Base-by-base conservation (phyloP, 2,888 invertebrate species). In the Athalia rosae region DNA sequence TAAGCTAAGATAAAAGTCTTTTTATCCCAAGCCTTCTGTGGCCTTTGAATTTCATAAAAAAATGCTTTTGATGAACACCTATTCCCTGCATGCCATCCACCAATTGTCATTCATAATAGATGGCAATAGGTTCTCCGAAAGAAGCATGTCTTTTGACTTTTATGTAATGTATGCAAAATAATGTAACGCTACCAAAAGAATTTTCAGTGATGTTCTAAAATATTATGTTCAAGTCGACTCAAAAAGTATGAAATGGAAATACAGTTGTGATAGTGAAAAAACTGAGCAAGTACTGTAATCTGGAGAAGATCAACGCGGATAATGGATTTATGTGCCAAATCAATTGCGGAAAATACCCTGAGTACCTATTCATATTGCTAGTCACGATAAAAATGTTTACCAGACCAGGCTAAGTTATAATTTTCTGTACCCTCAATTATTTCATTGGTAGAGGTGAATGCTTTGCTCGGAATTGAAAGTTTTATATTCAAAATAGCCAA, bases 301-400 rank as follows among this genome's bases (percentile, higher is more conserved):
- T 84, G 84, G 83, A 84, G 81, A 73, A 78, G 13, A 76, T 56
- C 76, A 77, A 79, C 74, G 69, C 48, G 50, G 71, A 78, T 50
- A 78, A 76, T n/a, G 79, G 79, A 80, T 79, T 67, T 79, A 15
- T 74, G 50, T 56, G 48, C 67, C 77, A 79, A 78, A 53, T 79
- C 59, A 71, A 77, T 69, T 74, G 78, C 73, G 74, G 78, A 84
- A 83, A 43, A 81, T 80, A 79, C 15, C 15, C 47, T 47, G 7
- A 58, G 28, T 59, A n/a, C n/a, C n/a, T n/a, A 4, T 45, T 74
- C 5, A 8, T 15, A 0, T 47, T 13, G 7, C 3, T 13, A 47
- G 15, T 13, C n/a, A 47, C 43, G 45, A 7, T n/a, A 62, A 62
- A 58, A 58, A n/a, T 28, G 28, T 28, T 28, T 28, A 28, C 28